These are phyloP conservation scores for Leptocoma aspasia DNA, from an alignment of 2,113 vertebrate species.

Conservation along the genomic window DNA sequence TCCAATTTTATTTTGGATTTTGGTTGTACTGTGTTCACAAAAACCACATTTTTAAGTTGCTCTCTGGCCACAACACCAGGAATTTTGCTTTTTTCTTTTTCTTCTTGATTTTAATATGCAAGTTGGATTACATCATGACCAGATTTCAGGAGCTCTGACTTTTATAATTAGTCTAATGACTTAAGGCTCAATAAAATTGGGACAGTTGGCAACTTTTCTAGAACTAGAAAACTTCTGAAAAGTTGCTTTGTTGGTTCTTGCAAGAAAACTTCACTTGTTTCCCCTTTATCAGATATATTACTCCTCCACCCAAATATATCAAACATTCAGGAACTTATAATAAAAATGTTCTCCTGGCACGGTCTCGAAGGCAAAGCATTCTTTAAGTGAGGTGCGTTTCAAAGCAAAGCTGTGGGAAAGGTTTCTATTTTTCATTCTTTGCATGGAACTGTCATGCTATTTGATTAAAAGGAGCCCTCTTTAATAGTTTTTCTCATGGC, in stretches of 20 bases:
- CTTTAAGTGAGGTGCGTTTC: neutral
- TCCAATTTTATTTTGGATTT: neutral
- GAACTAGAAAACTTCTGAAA: neutral
- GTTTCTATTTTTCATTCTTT: neutral
- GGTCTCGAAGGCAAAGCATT: neutral
- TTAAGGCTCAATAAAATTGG: neutral
- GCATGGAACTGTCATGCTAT: rapidly evolving
- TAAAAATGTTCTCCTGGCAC: neutral
- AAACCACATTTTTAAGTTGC: neutral
- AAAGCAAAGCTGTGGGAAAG: neutral
- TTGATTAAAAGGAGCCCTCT: neutral
- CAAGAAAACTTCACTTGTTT: neutral
- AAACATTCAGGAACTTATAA: neutral
- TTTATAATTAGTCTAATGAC: neutral
- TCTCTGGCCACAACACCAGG: neutral
- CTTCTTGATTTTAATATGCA: neutral
- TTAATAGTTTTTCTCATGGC: neutral
- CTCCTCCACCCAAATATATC: neutral
- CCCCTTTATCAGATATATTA: neutral
- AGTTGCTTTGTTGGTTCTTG: neutral
- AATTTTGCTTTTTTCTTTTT: neutral
- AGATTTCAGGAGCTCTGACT: neutral
- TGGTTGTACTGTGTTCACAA: neutral
- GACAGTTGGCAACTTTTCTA: neutral
- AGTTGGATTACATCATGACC: neutral